Evolutionary conservation across 2,113 vertebrate species (phyloP).

Genomic region (Harpagus bidentatus): DNA sequence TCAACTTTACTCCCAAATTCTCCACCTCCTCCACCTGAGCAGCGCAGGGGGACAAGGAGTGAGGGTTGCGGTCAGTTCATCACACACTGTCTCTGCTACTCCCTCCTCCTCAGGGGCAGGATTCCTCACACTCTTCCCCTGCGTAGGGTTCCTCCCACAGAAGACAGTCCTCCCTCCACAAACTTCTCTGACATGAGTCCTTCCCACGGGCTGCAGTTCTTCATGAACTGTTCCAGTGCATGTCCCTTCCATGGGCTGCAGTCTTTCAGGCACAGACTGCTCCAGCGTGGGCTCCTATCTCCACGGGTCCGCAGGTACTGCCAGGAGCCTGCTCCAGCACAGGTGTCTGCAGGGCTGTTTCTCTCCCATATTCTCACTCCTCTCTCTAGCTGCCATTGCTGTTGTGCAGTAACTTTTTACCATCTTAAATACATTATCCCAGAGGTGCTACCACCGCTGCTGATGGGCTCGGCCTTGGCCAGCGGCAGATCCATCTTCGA

Average conservation of each 20-base stretch:
- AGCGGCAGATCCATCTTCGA: no score
- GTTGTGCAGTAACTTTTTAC: no score
- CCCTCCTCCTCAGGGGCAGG: not conserved
- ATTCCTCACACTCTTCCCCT: not conserved
- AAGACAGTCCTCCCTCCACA: not conserved
- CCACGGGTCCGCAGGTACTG: not conserved
- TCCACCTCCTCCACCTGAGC: not conserved
- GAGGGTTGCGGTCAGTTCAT: not conserved
- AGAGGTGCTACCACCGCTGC: no score
- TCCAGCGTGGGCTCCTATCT: not conserved
- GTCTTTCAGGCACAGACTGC: not conserved
- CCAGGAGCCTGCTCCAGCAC: not conserved
- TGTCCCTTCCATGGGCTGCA: not conserved
- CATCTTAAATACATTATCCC: no score
- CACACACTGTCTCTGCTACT: not conserved
- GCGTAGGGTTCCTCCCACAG: not conserved
- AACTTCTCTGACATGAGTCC: not conserved
- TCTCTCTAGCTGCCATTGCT: no score
- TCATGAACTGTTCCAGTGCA: not conserved
- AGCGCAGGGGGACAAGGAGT: rapidly evolving
- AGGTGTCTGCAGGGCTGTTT: no score
- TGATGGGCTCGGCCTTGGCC: no score
- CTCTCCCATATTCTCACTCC: no score
- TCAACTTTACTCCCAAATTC: not conserved
- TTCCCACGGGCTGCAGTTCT: not conserved